A percentile compares a stretch with the other conserved stretches of the same genome.
Evolutionary conservation across 2,888 invertebrate genomes (phyloP).

Genomic region (Calameuta filiformis): DNA sequence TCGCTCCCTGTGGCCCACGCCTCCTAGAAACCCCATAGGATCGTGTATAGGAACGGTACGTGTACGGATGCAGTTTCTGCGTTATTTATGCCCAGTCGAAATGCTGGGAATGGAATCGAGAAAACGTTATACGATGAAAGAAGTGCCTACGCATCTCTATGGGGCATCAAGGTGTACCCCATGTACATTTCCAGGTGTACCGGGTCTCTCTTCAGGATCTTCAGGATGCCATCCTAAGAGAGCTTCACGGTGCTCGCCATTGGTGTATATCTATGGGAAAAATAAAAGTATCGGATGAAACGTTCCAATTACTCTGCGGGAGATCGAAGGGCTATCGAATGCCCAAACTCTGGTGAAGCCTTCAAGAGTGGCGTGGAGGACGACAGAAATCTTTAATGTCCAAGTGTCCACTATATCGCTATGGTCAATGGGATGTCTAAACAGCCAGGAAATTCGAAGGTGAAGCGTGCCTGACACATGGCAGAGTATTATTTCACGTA

Average conservation of each 20-base stretch:
- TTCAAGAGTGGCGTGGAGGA: neutral
- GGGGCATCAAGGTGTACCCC: neutral
- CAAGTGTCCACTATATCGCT: neutral
- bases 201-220: neutral
- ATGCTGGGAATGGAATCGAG: neutral
- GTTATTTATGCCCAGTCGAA: neutral
- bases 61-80: slow-evolving; percentile 5
- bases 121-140: neutral
- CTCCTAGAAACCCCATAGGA: neutral
- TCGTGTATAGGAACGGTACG: neutral
- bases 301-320: neutral
- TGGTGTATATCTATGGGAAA: neutral
- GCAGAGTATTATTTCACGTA: neutral
- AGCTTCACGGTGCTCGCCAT: neutral
- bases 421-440: neutral
- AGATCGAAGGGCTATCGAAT: neutral
- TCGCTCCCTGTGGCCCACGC: neutral
- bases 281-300: neutral
- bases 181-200: neutral
- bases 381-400: neutral
- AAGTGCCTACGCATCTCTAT: neutral
- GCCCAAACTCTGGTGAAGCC: neutral
- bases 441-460: slow-evolving; percentile 1
- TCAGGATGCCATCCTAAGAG: neutral
- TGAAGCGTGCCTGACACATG: slow-evolving; percentile 10